Percentiles rank a stretch among this genome's conserved stretches.
Conservation (phyloP, 2,888 invertebrate species). For the Aspidapion aeneum region DNA sequence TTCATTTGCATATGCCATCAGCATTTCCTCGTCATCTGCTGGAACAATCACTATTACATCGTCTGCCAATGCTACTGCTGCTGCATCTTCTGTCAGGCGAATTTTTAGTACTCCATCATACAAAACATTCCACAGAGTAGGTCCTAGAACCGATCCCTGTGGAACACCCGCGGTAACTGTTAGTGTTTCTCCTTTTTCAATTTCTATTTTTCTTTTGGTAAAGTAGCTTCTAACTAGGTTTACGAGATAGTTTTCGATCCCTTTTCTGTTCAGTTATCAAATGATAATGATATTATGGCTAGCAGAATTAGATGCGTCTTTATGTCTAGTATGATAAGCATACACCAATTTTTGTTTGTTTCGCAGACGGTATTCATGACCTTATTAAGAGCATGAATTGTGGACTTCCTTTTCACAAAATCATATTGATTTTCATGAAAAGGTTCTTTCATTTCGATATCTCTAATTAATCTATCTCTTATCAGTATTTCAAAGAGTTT, state of each 20-base stretch:
- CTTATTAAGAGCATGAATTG: slow-evolving; percentile 8
- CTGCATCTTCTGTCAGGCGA: too few relatives aligned
- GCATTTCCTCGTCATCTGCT: too few relatives aligned
- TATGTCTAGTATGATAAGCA: slow-evolving; percentile 8
- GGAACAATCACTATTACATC: slow-evolving; percentile 14
- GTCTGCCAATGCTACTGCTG: slow-evolving; percentile 17
- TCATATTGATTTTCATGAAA: slow-evolving; percentile 4
- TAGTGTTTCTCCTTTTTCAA: background rate
- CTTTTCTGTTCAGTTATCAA: background rate
- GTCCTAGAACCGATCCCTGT: slow-evolving; percentile 23
- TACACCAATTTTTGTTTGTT: background rate
- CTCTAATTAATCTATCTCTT: too few relatives aligned
- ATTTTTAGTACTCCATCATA: too few relatives aligned
- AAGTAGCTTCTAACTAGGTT: background rate
- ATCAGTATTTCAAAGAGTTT: slow-evolving; percentile 8
- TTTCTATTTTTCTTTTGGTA: slow-evolving; percentile 1
- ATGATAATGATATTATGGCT: slow-evolving; percentile 1
- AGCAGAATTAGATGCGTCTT: slow-evolving; percentile 15
- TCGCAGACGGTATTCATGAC: background rate
- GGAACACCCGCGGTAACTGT: slow-evolving; percentile 16
- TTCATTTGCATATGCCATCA: too few relatives aligned
- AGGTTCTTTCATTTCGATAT: background rate
- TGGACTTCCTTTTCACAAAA: slow-evolving; percentile 5
- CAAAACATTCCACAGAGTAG: too few relatives aligned
- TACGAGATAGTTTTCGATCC: background rate